Conservation (phyloP, 2,797 vertebrate species). For the Hyperoplus immaculatus region DNA sequence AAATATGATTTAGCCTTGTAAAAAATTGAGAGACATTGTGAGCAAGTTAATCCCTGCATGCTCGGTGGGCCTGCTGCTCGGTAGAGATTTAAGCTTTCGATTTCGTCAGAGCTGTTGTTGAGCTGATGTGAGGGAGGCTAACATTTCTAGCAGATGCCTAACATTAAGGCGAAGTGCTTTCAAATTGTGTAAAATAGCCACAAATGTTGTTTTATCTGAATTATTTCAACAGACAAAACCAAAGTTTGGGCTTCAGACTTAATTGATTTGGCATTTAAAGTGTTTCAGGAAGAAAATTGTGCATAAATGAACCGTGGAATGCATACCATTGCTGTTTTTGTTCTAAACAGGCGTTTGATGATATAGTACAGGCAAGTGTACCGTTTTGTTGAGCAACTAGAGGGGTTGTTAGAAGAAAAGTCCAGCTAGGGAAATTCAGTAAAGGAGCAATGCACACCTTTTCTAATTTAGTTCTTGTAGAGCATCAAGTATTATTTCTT, state of each 20-base stretch:
- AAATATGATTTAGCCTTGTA: slow-evolving; percentile 35
- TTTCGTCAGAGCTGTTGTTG: slow-evolving; percentile 54
- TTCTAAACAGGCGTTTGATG: background rate
- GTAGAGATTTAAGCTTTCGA: slow-evolving; percentile 58
- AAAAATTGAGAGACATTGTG: slow-evolving; percentile 48
- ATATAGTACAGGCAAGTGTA: background rate
- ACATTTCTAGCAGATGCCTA: slow-evolving; percentile 27
- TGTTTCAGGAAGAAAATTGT: background rate
- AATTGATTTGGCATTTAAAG: slow-evolving; percentile 5
- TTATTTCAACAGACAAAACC: background rate
- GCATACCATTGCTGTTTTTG: slow-evolving; percentile 7
- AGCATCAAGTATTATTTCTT: too few relatives aligned
- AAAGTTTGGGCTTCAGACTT: background rate
- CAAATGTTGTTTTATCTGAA: slow-evolving; percentile 4
- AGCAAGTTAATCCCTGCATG: slow-evolving; percentile 56
- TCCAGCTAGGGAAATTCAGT: too few relatives aligned
- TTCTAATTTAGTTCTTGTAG: too few relatives aligned
- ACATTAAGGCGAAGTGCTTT: slow-evolving; percentile 4
- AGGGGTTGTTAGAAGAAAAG: too few relatives aligned
- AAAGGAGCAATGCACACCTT: too few relatives aligned
- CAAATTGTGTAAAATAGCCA: slow-evolving; percentile 15
- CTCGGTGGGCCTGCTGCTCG: slow-evolving; percentile 30
- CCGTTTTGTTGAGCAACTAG: background rate
- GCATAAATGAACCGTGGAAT: background rate
- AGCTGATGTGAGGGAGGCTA: slow-evolving; percentile 42